Percentiles rank a stretch among this genome's conserved stretches.
Conservation (phyloP, 2,797 vertebrate genomes). For the Acomys russatus region DNA sequence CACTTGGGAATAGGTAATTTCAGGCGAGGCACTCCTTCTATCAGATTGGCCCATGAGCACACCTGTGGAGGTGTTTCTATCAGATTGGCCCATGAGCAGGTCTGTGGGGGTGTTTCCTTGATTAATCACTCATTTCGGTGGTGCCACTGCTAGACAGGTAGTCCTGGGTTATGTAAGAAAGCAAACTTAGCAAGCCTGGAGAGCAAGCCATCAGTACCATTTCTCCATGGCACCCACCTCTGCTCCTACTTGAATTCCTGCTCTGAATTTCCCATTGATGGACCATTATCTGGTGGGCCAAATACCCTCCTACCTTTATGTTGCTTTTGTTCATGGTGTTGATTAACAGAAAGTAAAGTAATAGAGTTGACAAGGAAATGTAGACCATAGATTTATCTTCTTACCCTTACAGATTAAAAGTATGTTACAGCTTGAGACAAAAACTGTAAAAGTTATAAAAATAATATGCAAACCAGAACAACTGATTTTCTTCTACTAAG, state of each 20-base stretch:
- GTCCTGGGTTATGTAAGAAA: background rate
- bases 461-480: slow-evolving; percentile 12
- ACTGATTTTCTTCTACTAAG: background rate
- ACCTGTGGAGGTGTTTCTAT: background rate
- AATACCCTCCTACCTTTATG: background rate
- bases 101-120: background rate
- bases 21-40: background rate
- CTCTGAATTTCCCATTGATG: background rate
- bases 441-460: background rate
- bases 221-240: background rate
- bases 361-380: background rate
- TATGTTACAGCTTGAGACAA: background rate
- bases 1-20: background rate
- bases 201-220: background rate
- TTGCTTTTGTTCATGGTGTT: background rate
- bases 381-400: background rate
- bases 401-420: background rate
- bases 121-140: background rate
- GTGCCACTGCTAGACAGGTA: background rate
- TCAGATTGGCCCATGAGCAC: background rate
- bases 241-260: background rate
- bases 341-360: background rate
- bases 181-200: background rate
- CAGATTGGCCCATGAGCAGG: background rate
- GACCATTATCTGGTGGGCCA: background rate